Percentiles rank a stretch among this genome's conserved stretches.
phyloP scores from a whole-genome alignment of 2,888 invertebrate genomes.

The Coecobrya sp. region DNA sequence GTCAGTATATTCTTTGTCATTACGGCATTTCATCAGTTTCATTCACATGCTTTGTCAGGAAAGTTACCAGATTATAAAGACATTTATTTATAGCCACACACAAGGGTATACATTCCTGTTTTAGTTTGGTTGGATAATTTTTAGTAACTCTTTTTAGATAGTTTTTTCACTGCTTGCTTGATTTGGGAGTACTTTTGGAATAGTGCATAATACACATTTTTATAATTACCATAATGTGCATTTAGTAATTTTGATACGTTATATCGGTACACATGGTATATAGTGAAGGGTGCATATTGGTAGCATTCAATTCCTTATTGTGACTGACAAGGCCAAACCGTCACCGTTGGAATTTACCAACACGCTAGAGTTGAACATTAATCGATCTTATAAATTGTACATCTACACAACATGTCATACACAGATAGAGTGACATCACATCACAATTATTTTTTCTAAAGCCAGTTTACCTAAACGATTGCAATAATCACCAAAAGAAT shows the following conservation, averaged over 20 bases:
- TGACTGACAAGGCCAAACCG: not conserved
- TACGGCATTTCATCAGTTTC: not conserved
- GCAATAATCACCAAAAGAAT: not conserved
- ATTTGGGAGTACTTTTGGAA: not conserved
- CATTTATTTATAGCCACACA: no score
- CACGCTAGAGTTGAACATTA: not conserved
- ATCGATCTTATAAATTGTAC: not conserved
- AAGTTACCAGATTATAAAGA: not conserved
- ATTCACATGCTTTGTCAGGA: not conserved
- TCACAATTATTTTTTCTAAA: not conserved
- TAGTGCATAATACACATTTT: not conserved
- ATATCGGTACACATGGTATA: not conserved
- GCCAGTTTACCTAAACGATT: conserved; percentile 11
- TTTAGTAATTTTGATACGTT: not conserved
- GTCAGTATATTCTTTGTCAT: not conserved
- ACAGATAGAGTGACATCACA: not conserved
- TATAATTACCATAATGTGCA: not conserved
- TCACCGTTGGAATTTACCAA: not conserved
- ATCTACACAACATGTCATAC: conserved; percentile 16
- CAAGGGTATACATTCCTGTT: not conserved
- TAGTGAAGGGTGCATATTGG: conserved; percentile 53
- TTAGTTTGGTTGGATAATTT: not conserved
- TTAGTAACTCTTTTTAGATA: not conserved
- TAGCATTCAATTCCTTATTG: conserved; percentile 33
- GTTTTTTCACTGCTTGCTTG: conserved; percentile 16